Conservation (phyloP, 2,113 vertebrate species). For the Manacus vitellinus region DNA sequence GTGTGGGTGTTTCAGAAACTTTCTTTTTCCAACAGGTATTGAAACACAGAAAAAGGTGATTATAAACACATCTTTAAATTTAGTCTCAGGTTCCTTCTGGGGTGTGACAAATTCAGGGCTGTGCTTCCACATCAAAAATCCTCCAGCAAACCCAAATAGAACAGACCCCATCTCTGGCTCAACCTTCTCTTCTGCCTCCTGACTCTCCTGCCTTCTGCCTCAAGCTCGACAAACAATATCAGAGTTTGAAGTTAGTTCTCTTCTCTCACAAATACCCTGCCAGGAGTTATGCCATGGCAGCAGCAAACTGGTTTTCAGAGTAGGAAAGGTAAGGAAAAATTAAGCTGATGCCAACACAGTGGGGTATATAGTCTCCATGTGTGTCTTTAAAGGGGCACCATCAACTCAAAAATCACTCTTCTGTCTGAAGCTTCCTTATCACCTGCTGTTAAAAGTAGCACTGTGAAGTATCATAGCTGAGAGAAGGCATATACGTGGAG, state of each 20-base stretch:
- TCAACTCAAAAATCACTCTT: slow-evolving; percentile 30
- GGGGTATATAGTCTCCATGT: not conserved
- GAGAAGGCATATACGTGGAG: not conserved
- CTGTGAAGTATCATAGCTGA: not conserved
- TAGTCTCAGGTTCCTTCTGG: not conserved
- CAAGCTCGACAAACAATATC: not conserved
- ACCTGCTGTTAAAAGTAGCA: slow-evolving; percentile 7
- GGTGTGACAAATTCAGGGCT: not conserved
- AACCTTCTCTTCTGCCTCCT: not conserved
- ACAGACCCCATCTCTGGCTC: not conserved
- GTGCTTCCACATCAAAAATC: not conserved
- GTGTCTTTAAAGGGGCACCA: not conserved
- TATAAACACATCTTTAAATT: not conserved
- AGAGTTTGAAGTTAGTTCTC: not conserved
- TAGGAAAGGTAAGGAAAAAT: not conserved
- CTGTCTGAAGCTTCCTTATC: slow-evolving; percentile 26
- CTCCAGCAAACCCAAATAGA: rapidly evolving
- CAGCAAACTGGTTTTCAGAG: not conserved
- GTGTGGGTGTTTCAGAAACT: not conserved
- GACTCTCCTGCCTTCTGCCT: not conserved
- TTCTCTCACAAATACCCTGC: not conserved
- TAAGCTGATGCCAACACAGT: not conserved
- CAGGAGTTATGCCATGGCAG: not conserved
- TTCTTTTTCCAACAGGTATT: not conserved
- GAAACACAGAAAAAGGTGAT: not conserved